A percentile compares a stretch with the other conserved stretches of the same genome.
phyloP scores from a whole-genome alignment of 2,113 vertebrate genomes.

The Gobio gobio region DNA sequence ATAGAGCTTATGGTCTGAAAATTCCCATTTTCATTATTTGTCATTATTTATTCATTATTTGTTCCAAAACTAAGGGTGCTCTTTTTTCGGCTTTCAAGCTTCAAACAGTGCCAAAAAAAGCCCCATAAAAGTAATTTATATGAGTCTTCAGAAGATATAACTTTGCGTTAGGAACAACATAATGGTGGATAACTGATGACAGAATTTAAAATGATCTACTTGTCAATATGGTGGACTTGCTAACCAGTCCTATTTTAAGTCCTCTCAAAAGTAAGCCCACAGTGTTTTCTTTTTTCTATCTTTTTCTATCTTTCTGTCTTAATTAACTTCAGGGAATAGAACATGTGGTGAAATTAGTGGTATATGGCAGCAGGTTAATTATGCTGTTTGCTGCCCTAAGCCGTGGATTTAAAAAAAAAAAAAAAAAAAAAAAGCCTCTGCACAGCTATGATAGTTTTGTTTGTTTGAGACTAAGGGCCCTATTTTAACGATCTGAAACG shows the following conservation, averaged over 20 bases:
- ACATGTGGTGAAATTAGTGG: slow-evolving; percentile 54
- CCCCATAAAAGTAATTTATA: background rate
- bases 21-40: no score
- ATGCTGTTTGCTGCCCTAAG: background rate
- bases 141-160: background rate
- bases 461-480: background rate
- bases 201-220: background rate
- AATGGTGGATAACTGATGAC: background rate
- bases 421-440: background rate
- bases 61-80: background rate
- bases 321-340: slow-evolving; percentile 67
- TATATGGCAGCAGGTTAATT: slow-evolving; percentile 38
- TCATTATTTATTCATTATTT: background rate
- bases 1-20: no score
- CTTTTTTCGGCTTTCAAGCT: background rate
- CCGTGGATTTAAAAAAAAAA: background rate
- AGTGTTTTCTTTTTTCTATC: background rate
- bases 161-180: background rate
- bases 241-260: background rate
- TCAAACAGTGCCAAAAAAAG: background rate
- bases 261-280: background rate
- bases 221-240: background rate
- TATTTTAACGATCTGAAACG: no score
- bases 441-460: background rate
- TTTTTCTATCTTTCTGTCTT: slow-evolving; percentile 63